Percentiles rank a stretch among this genome's conserved stretches.
Conservation (phyloP, 1,140 invertebrate genomes). For the Manduca sexta region DNA sequence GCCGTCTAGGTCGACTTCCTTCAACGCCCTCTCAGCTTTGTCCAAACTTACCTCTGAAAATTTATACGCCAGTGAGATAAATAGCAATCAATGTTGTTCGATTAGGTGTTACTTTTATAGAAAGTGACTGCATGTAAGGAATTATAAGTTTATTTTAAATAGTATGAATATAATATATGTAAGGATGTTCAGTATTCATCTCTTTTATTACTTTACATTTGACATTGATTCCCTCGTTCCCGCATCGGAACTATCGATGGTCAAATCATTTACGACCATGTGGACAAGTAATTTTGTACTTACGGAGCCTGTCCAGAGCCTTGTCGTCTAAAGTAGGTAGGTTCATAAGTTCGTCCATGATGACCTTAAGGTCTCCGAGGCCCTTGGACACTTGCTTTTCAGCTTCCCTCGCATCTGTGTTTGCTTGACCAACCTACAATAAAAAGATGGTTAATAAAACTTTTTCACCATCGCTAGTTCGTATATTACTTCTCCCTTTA, state of each 20-base stretch:
- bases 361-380: constrained; percentile 83
- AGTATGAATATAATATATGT: no score
- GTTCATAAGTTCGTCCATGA: constrained; percentile 85
- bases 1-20: constrained; percentile 82
- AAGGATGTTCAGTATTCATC: no score
- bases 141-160: no score
- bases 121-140: no score
- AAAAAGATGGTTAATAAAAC: no score
- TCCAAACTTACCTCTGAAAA: constrained; percentile 80
- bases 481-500: no score
- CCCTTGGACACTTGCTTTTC: constrained; percentile 87
- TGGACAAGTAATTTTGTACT: constrained; percentile 12
- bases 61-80: not conserved
- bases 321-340: constrained; percentile 74
- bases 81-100: no score
- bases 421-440: constrained; percentile 89
- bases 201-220: no score
- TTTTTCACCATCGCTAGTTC: no score
- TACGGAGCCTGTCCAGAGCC: constrained; percentile 54
- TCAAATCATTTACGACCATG: not conserved
- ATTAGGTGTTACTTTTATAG: no score
- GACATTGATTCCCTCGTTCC: no score
- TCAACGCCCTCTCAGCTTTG: constrained; percentile 82
- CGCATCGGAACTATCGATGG: not conserved
- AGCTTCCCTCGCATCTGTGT: constrained; percentile 85